A percentile compares a stretch with the other conserved stretches of the same genome.
Evolutionary conservation across 2,113 vertebrate genomes (phyloP).

Genomic region (Uropsilus gracilis): DNA sequence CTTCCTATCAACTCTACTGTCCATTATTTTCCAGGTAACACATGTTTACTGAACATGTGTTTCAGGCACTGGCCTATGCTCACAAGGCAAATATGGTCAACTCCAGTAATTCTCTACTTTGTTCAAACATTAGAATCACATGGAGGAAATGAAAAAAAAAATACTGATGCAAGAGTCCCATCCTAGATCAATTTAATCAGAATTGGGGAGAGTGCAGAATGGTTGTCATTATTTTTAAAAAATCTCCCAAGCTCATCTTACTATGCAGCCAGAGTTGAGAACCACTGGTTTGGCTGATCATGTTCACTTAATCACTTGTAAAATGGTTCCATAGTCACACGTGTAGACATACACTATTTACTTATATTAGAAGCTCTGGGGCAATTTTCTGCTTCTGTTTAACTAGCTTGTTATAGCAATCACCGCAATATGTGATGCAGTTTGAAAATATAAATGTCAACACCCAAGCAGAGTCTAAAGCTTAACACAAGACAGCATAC

Average conservation of each 20-base stretch:
- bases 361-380: conserved; percentile 6
- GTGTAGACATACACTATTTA: conserved; percentile 6
- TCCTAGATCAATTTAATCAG: not conserved
- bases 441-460: conserved; percentile 39
- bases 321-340: conserved; percentile 27
- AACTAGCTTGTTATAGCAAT: conserved; percentile 12
- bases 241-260: not conserved
- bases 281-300: not conserved
- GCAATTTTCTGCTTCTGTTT: not conserved
- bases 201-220: not conserved
- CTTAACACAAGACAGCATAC: not conserved
- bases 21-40: not conserved
- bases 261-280: not conserved
- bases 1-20: not conserved
- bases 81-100: not conserved
- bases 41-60: not conserved
- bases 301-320: conserved; percentile 42
- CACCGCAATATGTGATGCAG: conserved; percentile 1
- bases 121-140: not conserved
- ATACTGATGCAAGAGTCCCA: not conserved
- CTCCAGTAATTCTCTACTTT: not conserved
- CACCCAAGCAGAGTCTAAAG: not conserved
- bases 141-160: conserved; percentile 23
- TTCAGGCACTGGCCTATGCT: not conserved
- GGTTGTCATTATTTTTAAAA: not conserved